A percentile compares a stretch with the other conserved stretches of the same genome.
Evolutionary conservation across 2,888 invertebrate species (phyloP).

Genomic region (Acrocyrtus sp.): DNA sequence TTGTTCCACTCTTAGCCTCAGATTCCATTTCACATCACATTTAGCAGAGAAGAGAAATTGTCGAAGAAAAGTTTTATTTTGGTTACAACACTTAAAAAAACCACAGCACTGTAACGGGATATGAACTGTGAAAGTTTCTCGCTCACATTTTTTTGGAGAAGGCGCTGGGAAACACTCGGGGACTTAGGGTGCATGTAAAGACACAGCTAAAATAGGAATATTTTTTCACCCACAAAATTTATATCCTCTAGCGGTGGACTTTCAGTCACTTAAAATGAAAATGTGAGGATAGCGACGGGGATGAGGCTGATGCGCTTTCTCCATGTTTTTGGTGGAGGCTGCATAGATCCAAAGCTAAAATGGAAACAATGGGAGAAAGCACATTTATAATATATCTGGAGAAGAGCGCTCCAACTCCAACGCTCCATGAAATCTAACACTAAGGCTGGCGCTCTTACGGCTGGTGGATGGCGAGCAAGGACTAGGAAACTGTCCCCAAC

Average conservation of each 20-base stretch:
- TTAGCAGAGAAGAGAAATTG: constrained; percentile 31
- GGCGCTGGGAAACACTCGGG: too few relatives aligned
- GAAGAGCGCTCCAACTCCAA: background rate
- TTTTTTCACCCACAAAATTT: constrained; percentile 21
- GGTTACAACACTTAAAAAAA: constrained; percentile 43
- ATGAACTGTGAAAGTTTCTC: constrained; percentile 31
- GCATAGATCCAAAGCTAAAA: too few relatives aligned
- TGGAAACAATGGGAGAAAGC: background rate
- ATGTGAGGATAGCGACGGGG: too few relatives aligned
- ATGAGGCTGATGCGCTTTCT: too few relatives aligned
- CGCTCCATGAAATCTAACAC: background rate
- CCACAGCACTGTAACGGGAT: constrained; percentile 39
- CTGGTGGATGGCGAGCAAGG: background rate
- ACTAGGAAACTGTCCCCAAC: background rate
- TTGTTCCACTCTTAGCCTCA: constrained; percentile 23
- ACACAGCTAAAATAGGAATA: background rate
- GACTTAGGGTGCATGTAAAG: too few relatives aligned
- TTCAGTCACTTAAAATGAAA: too few relatives aligned
- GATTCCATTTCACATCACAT: constrained; percentile 48
- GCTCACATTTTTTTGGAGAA: too few relatives aligned
- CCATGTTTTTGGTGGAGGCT: background rate
- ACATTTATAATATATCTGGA: background rate
- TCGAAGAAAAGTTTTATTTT: constrained; percentile 33
- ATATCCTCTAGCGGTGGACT: background rate
- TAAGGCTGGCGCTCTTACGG: too few relatives aligned